These are phyloP conservation scores for Selenia dentaria DNA, from an alignment of 2,888 invertebrate species.

Conservation along the genomic window DNA sequence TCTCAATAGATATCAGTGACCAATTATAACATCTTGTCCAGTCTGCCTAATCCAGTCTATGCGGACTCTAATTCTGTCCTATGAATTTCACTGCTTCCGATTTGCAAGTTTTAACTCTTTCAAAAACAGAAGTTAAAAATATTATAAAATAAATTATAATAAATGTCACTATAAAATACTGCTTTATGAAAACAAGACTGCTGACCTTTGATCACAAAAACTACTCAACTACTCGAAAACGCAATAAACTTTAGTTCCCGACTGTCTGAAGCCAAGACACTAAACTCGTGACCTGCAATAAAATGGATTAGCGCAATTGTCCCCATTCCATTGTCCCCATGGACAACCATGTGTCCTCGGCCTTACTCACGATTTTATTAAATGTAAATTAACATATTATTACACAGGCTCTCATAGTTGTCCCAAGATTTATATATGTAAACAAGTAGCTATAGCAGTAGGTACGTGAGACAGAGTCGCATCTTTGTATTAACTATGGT, in stretches of 20 bases:
- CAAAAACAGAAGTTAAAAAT: no score
- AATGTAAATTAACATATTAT: constrained; percentile 82
- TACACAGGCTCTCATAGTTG: constrained; percentile 62
- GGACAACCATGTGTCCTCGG: constrained; percentile 36
- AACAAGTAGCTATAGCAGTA: constrained; percentile 49
- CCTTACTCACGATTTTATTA: constrained; percentile 69
- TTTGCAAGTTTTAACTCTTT: no score
- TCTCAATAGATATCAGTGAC: no score
- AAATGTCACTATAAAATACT: neutral
- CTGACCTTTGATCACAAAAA: neutral
- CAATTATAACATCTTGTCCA: no score
- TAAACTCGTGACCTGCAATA: constrained; percentile 75
- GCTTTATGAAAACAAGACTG: no score
- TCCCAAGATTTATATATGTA: constrained; percentile 77
- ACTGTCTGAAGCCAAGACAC: constrained; percentile 28
- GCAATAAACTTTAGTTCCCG: constrained; percentile 32
- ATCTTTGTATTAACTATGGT: constrained; percentile 8
- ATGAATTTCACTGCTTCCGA: no score
- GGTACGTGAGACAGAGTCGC: constrained; percentile 59
- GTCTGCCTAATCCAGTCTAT: no score
- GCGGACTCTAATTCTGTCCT: no score
- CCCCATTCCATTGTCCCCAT: constrained; percentile 27
- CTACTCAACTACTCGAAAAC: neutral
- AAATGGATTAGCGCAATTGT: constrained; percentile 68
- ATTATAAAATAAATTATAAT: no score